These are phyloP conservation scores for Cyclophora punctaria DNA, from an alignment of 2,888 invertebrate genomes.

Conservation along the genomic window DNA sequence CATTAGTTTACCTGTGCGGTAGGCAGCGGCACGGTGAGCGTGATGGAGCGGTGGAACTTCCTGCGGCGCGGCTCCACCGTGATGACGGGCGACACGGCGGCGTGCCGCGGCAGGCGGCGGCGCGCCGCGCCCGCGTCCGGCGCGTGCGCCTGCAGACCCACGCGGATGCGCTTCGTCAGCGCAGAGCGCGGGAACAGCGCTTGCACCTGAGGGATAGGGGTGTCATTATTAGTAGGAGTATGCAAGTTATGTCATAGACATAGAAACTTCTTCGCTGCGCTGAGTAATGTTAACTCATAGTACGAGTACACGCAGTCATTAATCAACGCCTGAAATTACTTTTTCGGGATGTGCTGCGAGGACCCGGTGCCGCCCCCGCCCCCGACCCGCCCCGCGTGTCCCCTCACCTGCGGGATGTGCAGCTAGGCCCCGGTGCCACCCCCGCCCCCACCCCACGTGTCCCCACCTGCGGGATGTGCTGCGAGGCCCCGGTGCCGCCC, in stretches of 20 bases:
- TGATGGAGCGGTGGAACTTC: constrained; percentile 99
- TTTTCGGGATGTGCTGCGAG: too few species aligned
- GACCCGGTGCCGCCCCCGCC: too few species aligned
- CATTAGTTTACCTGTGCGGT: constrained; percentile 39
- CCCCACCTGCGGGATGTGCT: constrained; percentile 86
- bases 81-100: constrained; percentile 97
- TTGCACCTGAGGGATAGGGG: constrained; percentile 64
- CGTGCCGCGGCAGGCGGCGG: constrained; percentile 95
- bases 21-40: constrained; percentile 93
- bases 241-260: not conserved
- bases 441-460: constrained; percentile 96
- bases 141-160: constrained; percentile 97
- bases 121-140: constrained; percentile 88
- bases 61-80: constrained; percentile 98
- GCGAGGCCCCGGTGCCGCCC: too few species aligned
- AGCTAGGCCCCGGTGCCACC: constrained; percentile 96
- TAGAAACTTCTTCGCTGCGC: too few species aligned
- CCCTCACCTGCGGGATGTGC: constrained; percentile 85
- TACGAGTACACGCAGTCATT: too few species aligned
- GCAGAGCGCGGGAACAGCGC: constrained; percentile 94
- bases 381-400: too few species aligned
- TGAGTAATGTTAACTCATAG: not conserved
- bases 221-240: not conserved
- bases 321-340: too few species aligned
- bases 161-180: constrained; percentile 98